Evolutionary conservation across 2,113 vertebrate genomes (phyloP), one percentile per base, ranked within the genome.

Genomic region (Zosterops lateralis): DNA sequence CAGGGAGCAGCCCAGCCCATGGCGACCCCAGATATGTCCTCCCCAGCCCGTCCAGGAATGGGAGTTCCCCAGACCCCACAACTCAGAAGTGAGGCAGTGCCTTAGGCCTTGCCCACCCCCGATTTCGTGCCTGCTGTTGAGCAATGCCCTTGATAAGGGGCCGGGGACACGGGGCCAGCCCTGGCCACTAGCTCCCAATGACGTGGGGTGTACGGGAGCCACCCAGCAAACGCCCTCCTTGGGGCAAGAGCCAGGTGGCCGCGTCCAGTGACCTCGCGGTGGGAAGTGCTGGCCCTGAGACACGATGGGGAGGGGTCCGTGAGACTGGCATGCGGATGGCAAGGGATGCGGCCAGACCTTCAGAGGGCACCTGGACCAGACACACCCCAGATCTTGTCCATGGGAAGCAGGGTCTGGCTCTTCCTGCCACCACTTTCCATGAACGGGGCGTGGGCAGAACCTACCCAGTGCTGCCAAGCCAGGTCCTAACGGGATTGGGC

Each of bases 121-220:
- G 2, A 75, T 29, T 21, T 24, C 0, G 2, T 3, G 1, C n/a
- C 44, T 6, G 1, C 45, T 34, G 4, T 96, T 96, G 90, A 92
- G 96, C 93, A 96, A 96, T 68, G 78, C 4, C 34, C 45, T n/a
- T 12, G 87, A 89, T 91, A 94, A 96, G 87, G 44, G 31, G 13
- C 31, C 0, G 1, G 34, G 56, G 44, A 31, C 76, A 77, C 1
- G 1, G 32, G 19, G 48, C 87, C 87, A 78, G 80, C 20, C 44
- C 36, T 19, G 40, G 61, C 40, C 62, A 8, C 50, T 2, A 7
- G 77, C 89, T 89, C 87, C 96, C 96, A 96, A 91, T 95, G 88
- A 54, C 14, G 6, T 17, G 62, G 71, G 66, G 57, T 45, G 58
- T 78, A 34, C 1, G 1, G 81, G 82, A 93, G 36, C 87, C 71